These are phyloP conservation scores for Acanthosepion pharaonis DNA, from an alignment of 2,888 invertebrate species.

Conservation along the genomic window DNA sequence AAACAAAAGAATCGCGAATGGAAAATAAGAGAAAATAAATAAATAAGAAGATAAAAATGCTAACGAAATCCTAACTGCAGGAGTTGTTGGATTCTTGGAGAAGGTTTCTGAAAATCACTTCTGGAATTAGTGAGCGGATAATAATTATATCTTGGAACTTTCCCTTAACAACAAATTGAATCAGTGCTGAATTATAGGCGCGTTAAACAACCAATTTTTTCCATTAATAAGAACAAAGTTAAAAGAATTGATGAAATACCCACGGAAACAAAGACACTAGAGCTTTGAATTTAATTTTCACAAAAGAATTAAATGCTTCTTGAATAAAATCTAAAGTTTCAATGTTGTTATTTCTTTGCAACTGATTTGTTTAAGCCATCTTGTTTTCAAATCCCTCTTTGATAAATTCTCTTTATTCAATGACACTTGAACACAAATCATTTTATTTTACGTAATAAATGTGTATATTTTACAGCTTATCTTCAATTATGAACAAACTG, in stretches of 20 bases:
- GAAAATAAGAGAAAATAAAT: background rate
- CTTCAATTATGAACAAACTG: too few species aligned
- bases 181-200: constrained; percentile 1
- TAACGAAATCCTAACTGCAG: background rate
- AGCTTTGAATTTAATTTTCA: constrained; percentile 8
- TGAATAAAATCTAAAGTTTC: background rate
- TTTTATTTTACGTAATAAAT: background rate
- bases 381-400: background rate
- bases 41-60: background rate
- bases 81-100: constrained; percentile 20
- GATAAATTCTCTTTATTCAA: background rate
- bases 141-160: constrained; percentile 33
- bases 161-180: background rate
- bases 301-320: background rate
- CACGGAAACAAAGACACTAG: background rate
- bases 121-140: background rate
- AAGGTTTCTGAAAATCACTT: background rate
- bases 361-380: background rate
- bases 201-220: constrained; percentile 6
- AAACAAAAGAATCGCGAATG: background rate
- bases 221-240: background rate
- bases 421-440: background rate
- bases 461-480: too few species aligned
- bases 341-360: background rate
- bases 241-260: constrained; percentile 18